These are phyloP conservation scores for Myripristis murdjan DNA, from an alignment of 2,797 vertebrate species.

Conservation along the genomic window DNA sequence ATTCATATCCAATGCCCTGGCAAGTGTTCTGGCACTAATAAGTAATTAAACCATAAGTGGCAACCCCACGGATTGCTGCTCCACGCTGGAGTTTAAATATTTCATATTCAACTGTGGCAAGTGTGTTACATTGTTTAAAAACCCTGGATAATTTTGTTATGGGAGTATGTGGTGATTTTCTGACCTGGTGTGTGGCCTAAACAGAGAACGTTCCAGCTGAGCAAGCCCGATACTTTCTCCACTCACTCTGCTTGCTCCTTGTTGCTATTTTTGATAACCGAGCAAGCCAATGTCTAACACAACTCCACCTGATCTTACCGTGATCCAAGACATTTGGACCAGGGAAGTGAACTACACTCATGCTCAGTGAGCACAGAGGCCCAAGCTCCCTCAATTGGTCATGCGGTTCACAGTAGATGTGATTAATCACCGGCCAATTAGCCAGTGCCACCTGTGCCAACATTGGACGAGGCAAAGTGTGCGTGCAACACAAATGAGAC, in stretches of 20 bases:
- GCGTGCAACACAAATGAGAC: constrained; percentile 57
- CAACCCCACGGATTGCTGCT: constrained; percentile 55
- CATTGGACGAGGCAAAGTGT: constrained; percentile 40
- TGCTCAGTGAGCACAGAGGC: constrained; percentile 38
- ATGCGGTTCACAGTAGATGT: constrained; percentile 67
- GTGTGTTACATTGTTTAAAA: constrained; percentile 43
- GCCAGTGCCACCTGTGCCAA: constrained; percentile 72
- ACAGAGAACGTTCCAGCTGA: constrained; percentile 3
- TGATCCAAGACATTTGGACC: constrained; percentile 43
- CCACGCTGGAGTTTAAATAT: constrained; percentile 59
- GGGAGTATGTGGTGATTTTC: constrained; percentile 12
- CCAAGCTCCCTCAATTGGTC: constrained; percentile 68
- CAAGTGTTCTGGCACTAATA: constrained; percentile 64
- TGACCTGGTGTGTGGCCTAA: constrained; percentile 12
- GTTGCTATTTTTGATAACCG: neutral
- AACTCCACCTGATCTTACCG: constrained; percentile 31
- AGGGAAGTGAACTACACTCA: constrained; percentile 44
- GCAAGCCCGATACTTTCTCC: neutral
- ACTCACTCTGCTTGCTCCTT: neutral
- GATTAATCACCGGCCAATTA: constrained; percentile 82
- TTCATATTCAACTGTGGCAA: constrained; percentile 48
- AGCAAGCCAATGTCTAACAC: constrained; percentile 8
- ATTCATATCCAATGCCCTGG: constrained; percentile 73
- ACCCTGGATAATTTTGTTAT: constrained; percentile 30
- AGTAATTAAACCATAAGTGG: constrained; percentile 71